Base-by-base conservation (phyloP, 2,888 invertebrate genomes). In the Eilema caniola region DNA sequence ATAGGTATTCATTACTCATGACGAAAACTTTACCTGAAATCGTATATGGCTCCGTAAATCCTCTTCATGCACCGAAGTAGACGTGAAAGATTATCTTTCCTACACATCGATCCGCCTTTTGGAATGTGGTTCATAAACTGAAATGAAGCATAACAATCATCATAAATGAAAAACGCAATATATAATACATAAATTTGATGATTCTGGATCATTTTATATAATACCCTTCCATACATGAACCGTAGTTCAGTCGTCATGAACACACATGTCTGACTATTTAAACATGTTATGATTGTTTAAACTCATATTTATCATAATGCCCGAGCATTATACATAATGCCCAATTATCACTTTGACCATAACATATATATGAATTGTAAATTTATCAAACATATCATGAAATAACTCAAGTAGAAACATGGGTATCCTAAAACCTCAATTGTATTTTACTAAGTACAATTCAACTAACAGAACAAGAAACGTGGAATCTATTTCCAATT, bases 101-200 rank as follows among this genome's bases (percentile, higher is more conserved):
- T 95, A 85, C 98, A 98, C 86, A 98, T 98, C n/a, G 97, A 96
- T 41, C 97, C 97, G 3, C 97, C 97, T 89, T 97, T 97, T 14
- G 98, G 98, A 86, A 98, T 98, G 89, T 98, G 98, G 89, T 98
- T 98, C 87, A 98, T 96, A 82, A 97, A 97, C 97, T 97, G 92
- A 71, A 96, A 93, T 69, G 62, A 73, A 80, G 75, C 77, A 66
- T 37, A 61, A 0, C 11, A 31, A 8, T 4, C 8, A 1, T 33
- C 8, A 8, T 33, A 28, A 5, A 28, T 4, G 3, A 12, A 7
- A 10, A 53, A n/a, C 2, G 12, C 0, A 25, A 0, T 16, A n/a
- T n/a, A n/a, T n/a, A n/a, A n/a, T 28, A 28, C 12, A 31, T 20
- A 24, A 7, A 25, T 8, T 41, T 20, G 7, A 3, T 7, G 0